Base-by-base conservation (phyloP, 2,797 vertebrate genomes). In the Benthosema pterotum region DNA sequence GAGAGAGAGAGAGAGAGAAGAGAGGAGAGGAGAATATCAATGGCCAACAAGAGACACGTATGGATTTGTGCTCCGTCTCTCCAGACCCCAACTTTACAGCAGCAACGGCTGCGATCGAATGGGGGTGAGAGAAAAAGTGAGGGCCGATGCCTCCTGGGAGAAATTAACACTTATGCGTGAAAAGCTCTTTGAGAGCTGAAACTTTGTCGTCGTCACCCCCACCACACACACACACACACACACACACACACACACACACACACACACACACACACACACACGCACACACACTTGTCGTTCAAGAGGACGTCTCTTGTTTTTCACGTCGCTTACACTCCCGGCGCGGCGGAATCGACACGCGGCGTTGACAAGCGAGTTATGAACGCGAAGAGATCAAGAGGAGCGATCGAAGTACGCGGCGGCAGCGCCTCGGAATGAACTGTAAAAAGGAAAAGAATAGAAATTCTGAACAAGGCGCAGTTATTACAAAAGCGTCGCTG, bases 31-130 rank as follows among this genome's bases (percentile, higher is more conserved):
- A 90, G 88, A 91, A 93, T 92, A 92, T 92, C 90, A 92, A 92
- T 91, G 90, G 83, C 83, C 78, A 78, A 80, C 86, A 86, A 59
- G 83, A 90, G 89, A 89, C 82, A 57, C 69, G 8, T 92, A 92
- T 92, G 87, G 92, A 93, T 93, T 92, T 91, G 85, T 87, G 80
- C 85, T 91, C 84, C 63, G 79, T 91, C 90, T 91, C 87, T 81
- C 86, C 72, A 78, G 86, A 86, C 79, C 83, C 83, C 65, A 88
- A 90, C 82, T 91, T 90, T 90, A 85, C 87, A 89, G 87, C 85
- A 80, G 82, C 71, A 65, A n/a, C 83, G 78, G 75, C 60, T 80
- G 61, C 72, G 87, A 90, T 88, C 87, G 85, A 90, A 90, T 74
- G 52, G 67, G 78, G 48, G 81, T 72, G 72, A 64, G 75, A 88